Conservation (phyloP, 1,140 invertebrate genomes). For the Aphelenchoides besseyi region DNA sequence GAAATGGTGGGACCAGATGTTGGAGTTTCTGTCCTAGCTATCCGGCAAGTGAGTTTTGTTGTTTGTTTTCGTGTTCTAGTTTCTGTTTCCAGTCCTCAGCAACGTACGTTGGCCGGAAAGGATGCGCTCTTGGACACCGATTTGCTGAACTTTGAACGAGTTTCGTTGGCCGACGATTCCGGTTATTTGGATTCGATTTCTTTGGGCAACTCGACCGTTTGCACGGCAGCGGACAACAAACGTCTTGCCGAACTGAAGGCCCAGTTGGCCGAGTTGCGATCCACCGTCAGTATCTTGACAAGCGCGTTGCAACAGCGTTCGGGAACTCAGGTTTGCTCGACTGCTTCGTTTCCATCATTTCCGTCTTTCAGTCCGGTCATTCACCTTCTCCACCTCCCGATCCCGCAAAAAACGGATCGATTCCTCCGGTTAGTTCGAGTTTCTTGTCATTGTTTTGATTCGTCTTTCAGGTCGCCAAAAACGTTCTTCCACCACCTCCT, state of each 20-base stretch:
- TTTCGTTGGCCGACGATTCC: background rate
- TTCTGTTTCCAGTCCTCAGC: background rate
- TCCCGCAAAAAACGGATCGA: background rate
- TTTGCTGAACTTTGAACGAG: background rate
- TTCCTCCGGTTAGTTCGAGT: background rate
- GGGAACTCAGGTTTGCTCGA: background rate
- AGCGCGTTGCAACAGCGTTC: background rate
- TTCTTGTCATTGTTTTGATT: too few species aligned
- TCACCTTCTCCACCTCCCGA: background rate
- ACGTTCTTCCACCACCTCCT: too few species aligned
- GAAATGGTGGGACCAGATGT: background rate
- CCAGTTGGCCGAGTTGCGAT: constrained; percentile 8
- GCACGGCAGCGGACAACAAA: constrained; percentile 5
- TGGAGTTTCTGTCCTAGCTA: too few species aligned
- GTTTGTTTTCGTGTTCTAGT: too few species aligned
- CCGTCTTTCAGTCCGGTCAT: background rate
- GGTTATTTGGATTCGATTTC: constrained; percentile 1
- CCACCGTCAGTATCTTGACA: background rate
- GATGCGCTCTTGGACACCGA: background rate
- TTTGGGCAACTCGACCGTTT: background rate
- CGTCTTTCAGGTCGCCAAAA: too few species aligned
- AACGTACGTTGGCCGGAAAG: background rate
- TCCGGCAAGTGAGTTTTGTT: too few species aligned
- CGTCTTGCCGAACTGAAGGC: constrained; percentile 6
- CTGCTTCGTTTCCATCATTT: background rate